Conservation (phyloP, 2,113 vertebrate species). For the Rhinolophus ferrumequinum region DNA sequence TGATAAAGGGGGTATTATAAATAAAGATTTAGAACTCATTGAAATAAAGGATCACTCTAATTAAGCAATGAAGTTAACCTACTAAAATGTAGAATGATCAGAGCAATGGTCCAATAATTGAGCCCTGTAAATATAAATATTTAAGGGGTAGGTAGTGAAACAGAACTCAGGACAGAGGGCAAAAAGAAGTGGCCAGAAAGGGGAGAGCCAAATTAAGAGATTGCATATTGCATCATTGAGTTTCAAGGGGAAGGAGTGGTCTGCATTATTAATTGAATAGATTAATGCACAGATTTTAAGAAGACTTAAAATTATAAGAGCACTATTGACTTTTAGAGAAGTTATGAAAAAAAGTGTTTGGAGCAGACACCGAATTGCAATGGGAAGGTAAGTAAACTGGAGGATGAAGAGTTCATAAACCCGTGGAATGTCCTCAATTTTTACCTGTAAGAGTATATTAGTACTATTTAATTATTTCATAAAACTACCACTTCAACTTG, state of each 20-base stretch:
- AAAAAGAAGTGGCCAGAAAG: background rate
- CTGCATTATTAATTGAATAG: background rate
- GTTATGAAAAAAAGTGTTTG: background rate
- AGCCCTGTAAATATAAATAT: background rate
- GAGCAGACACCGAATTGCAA: background rate
- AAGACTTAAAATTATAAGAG: background rate
- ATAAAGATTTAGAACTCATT: background rate
- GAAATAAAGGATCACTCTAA: background rate
- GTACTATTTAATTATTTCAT: background rate
- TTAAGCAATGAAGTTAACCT: background rate
- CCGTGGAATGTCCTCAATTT: fast-evolving
- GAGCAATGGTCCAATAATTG: background rate
- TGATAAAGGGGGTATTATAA: background rate
- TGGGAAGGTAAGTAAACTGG: background rate
- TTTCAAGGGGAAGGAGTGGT: background rate
- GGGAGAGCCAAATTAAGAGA: background rate
- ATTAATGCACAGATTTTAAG: background rate
- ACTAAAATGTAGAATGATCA: background rate
- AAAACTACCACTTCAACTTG: background rate
- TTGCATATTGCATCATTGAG: background rate
- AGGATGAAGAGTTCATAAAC: background rate
- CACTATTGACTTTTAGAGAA: background rate
- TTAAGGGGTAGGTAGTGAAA: background rate
- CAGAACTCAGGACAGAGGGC: background rate
- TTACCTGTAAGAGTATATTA: background rate